phyloP scores from a whole-genome alignment of 2,113 vertebrate species.

The Orthonyx spaldingii region DNA sequence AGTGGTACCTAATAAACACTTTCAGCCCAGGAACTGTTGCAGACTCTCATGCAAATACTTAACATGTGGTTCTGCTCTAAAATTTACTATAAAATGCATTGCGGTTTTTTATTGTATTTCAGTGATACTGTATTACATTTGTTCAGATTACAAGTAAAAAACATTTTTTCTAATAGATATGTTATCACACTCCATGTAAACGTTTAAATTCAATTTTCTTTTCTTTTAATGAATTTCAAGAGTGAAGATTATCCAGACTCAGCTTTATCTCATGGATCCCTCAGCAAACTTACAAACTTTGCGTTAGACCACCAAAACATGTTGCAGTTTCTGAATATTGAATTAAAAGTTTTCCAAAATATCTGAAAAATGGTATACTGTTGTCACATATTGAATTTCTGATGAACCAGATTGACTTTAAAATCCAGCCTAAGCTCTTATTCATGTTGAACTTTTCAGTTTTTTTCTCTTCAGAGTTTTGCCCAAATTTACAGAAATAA shows the following conservation, averaged over 20 bases:
- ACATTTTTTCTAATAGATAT: neutral
- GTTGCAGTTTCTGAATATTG: neutral
- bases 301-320: neutral
- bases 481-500: neutral
- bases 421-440: neutral
- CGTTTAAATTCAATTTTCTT: neutral
- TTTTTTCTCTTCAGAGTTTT: neutral
- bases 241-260: neutral
- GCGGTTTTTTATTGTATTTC: neutral
- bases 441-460: neutral
- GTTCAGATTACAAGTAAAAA: neutral
- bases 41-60: slow-evolving; percentile 11
- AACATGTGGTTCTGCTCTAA: slow-evolving; percentile 21
- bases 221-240: neutral
- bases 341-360: neutral
- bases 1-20: slow-evolving; percentile 27
- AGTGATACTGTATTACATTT: neutral
- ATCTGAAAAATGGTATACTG: neutral
- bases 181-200: neutral
- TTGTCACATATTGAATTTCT: neutral
- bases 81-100: slow-evolving; percentile 23
- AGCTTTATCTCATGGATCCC: neutral
- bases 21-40: slow-evolving; percentile 31
- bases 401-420: neutral
- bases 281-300: neutral